phyloP scores from a whole-genome alignment of 2,113 vertebrate genomes.

The Malurus cyaneus region DNA sequence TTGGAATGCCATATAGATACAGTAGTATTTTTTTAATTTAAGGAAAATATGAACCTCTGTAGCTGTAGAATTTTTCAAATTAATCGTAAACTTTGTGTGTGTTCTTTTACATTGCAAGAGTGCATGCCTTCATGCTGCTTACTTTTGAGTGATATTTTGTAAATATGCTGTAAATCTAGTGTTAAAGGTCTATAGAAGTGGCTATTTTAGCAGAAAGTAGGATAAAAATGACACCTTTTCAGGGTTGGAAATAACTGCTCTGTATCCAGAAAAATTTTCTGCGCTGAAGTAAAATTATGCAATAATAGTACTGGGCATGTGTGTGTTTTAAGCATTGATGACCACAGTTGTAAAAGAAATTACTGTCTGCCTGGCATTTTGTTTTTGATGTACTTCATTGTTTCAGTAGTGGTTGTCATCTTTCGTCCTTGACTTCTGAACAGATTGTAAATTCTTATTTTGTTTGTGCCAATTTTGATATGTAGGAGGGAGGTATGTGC shows the following conservation, averaged over 20 bases:
- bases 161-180: slow-evolving; percentile 17
- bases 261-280: slow-evolving; percentile 1
- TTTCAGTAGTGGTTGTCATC: background rate
- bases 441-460: background rate
- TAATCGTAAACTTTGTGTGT: background rate
- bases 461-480: background rate
- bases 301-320: background rate
- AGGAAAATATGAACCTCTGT: background rate
- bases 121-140: background rate
- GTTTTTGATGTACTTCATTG: background rate
- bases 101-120: background rate
- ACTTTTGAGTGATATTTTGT: background rate
- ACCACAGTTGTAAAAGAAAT: background rate
- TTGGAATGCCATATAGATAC: background rate
- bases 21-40: background rate
- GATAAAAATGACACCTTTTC: slow-evolving; percentile 48
- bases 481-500: background rate
- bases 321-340: background rate
- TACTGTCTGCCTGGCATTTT: background rate
- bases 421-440: background rate
- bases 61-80: background rate
- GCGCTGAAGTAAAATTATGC: slow-evolving; percentile 28
- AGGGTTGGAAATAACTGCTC: slow-evolving; percentile 39
- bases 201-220: background rate
- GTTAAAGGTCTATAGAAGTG: slow-evolving; percentile 13